phyloP scores from a whole-genome alignment of 2,888 invertebrate species.

The Acrobasis consociella region DNA sequence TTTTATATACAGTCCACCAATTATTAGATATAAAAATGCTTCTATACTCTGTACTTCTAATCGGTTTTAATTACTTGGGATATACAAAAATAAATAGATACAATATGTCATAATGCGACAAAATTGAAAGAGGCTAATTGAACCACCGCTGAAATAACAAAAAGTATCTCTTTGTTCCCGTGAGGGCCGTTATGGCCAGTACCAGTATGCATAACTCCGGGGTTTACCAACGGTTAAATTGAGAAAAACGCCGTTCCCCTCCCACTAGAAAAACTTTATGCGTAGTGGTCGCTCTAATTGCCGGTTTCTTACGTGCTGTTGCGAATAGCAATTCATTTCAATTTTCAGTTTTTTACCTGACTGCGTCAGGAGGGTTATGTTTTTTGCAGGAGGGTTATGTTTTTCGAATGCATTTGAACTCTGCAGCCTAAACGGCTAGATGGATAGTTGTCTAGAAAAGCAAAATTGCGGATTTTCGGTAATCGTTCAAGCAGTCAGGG shows the following conservation, averaged over 20 bases:
- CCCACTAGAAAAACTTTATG: constrained; percentile 16
- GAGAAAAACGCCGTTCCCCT: constrained; percentile 16
- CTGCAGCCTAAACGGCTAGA: no score
- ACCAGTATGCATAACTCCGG: constrained; percentile 18
- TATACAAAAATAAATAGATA: not conserved
- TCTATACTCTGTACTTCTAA: no score
- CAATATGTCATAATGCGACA: not conserved
- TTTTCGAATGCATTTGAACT: no score
- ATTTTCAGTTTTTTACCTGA: constrained; percentile 1
- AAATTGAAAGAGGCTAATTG: constrained; percentile 7
- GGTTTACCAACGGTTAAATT: constrained; percentile 20
- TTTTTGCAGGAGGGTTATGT: no score
- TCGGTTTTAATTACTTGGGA: not conserved
- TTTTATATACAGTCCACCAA: no score
- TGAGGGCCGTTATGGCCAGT: constrained; percentile 16
- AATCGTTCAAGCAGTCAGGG: no score
- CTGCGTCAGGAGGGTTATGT: no score
- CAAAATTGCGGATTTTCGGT: no score
- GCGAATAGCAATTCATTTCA: constrained; percentile 15
- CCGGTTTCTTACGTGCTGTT: constrained; percentile 15
- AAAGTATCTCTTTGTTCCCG: constrained; percentile 8
- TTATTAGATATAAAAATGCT: no score
- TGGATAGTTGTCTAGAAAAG: no score
- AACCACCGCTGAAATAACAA: constrained; percentile 5
- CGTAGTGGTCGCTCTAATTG: constrained; percentile 18